Evolutionary conservation across 2,797 vertebrate genomes (phyloP).

Genomic region (Gymnoscopelus braueri): DNA sequence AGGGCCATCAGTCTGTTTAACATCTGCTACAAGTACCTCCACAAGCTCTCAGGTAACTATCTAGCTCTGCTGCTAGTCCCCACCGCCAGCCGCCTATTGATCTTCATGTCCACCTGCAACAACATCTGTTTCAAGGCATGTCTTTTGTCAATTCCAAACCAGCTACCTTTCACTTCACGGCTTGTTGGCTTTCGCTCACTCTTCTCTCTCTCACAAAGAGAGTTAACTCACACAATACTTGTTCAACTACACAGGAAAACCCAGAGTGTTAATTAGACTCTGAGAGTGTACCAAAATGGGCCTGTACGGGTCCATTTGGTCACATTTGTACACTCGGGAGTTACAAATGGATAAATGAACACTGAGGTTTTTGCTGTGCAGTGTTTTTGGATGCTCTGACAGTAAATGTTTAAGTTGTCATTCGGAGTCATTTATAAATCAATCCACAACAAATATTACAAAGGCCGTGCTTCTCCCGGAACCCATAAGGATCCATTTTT

Average conservation of each 20-base stretch:
- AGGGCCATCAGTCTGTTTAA: slow-evolving; percentile 85
- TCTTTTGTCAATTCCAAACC: slow-evolving; percentile 74
- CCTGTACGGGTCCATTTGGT: not conserved
- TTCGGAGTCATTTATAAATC: slow-evolving; percentile 8
- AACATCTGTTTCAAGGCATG: slow-evolving; percentile 82
- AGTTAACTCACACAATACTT: slow-evolving; percentile 34
- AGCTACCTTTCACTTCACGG: slow-evolving; percentile 67
- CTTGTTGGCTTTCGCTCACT: slow-evolving; percentile 75
- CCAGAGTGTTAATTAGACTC: not conserved
- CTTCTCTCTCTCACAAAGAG: slow-evolving; percentile 45
- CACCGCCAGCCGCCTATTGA: slow-evolving; percentile 75
- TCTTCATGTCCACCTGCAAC: slow-evolving; percentile 84
- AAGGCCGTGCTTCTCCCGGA: not conserved
- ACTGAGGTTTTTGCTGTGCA: not conserved
- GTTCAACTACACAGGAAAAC: slow-evolving; percentile 28
- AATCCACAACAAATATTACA: too few relatives aligned
- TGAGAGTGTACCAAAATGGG: too few relatives aligned
- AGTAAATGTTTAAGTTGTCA: slow-evolving; percentile 35
- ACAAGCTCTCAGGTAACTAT: slow-evolving; percentile 85
- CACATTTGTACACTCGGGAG: not conserved
- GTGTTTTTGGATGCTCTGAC: slow-evolving; percentile 46
- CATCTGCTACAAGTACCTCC: slow-evolving; percentile 84
- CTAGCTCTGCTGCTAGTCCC: slow-evolving; percentile 65
- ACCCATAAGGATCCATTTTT: not conserved
- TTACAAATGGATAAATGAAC: not conserved